phyloP scores from a whole-genome alignment of 2,888 invertebrate species.

The Plebejus anna region DNA sequence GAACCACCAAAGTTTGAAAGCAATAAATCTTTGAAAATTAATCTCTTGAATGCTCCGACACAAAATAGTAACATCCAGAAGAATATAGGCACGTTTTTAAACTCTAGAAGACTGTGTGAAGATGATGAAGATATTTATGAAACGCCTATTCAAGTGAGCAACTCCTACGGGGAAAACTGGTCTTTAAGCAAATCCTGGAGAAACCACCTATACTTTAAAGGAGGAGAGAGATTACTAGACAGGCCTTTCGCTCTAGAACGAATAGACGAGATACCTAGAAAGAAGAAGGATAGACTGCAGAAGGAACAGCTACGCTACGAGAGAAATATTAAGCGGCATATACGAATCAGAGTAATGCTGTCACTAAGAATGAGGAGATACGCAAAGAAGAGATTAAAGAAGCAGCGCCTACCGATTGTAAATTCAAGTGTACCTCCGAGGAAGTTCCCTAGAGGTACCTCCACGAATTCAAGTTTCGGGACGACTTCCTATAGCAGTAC shows the following conservation, averaged over 20 bases:
- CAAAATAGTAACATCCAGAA: constrained; percentile 63
- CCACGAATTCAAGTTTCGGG: constrained; percentile 64
- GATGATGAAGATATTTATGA: constrained; percentile 71
- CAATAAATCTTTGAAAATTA: constrained; percentile 55
- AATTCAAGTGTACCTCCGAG: constrained; percentile 60
- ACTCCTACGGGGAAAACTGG: constrained; percentile 74
- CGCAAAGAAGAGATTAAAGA: constrained; percentile 62
- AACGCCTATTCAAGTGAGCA: constrained; percentile 61
- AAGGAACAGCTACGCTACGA: constrained; percentile 77
- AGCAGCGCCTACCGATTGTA: constrained; percentile 49
- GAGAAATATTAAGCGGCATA: constrained; percentile 81
- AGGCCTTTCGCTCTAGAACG: constrained; percentile 54
- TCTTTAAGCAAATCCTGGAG: constrained; percentile 75
- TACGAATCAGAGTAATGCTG: constrained; percentile 83
- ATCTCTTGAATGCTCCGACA: constrained; percentile 62
- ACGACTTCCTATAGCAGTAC: constrained; percentile 68
- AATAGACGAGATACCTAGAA: constrained; percentile 66
- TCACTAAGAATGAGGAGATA: constrained; percentile 82
- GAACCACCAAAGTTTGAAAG: constrained; percentile 56
- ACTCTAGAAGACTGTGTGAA: constrained; percentile 63
- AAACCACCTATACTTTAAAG: constrained; percentile 59
- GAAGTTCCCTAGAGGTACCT: constrained; percentile 58
- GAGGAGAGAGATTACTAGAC: constrained; percentile 45
- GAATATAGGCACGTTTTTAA: constrained; percentile 67
- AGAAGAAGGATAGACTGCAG: constrained; percentile 57